phyloP scores from a whole-genome alignment of 2,888 invertebrate species.

The Plagiodera versicolora region DNA sequence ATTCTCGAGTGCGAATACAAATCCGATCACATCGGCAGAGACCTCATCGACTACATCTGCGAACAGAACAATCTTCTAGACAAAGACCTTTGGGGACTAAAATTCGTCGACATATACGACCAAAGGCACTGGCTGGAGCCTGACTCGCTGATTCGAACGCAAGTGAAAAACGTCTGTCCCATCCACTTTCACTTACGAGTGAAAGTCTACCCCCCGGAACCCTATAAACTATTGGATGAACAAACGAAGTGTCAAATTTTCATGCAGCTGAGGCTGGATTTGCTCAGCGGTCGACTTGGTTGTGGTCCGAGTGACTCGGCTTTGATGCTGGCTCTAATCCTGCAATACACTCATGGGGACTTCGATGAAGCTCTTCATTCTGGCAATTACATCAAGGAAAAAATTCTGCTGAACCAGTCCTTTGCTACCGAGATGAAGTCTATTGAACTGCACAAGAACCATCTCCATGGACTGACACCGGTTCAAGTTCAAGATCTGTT shows the following conservation, averaged over 20 bases:
- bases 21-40: constrained; percentile 32
- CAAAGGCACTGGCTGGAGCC: constrained; percentile 34
- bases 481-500: constrained; percentile 33
- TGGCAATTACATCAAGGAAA: constrained; percentile 30
- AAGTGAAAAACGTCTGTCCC: constrained; percentile 30
- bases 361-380: constrained; percentile 20
- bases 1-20: constrained; percentile 36
- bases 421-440: constrained; percentile 31
- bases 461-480: constrained; percentile 24
- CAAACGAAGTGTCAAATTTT: constrained; percentile 31
- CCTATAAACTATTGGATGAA: constrained; percentile 31
- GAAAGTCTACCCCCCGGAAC: constrained; percentile 37
- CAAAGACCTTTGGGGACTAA: constrained; percentile 32
- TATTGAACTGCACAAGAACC: constrained; percentile 32
- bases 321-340: constrained; percentile 29
- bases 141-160: constrained; percentile 31
- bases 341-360: constrained; percentile 33
- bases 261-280: constrained; percentile 34
- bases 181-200: constrained; percentile 33
- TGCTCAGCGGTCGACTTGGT: constrained; percentile 31
- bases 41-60: constrained; percentile 33
- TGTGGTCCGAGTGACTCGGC: constrained; percentile 32
- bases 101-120: constrained; percentile 32
- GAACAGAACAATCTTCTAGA: constrained; percentile 31
- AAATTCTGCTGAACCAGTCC: constrained; percentile 33